Conservation (phyloP, 1,140 invertebrate genomes). For the Drusus annulatus region DNA sequence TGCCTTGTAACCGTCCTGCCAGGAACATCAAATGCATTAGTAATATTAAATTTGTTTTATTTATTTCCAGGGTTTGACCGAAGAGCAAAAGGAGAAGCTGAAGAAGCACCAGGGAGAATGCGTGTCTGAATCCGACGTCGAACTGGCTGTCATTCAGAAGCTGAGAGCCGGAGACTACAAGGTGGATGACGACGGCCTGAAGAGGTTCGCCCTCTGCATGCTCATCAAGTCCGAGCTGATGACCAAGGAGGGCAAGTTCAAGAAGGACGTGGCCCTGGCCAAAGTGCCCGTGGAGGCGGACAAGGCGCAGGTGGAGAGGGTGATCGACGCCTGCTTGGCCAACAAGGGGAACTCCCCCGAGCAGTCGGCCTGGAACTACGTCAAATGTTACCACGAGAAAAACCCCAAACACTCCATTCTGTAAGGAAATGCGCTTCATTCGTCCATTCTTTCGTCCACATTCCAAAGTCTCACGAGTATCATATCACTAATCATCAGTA, state of each 20-base stretch:
- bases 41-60: no score
- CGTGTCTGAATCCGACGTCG: slow-evolving; percentile 60
- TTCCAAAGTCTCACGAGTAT: not conserved
- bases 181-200: slow-evolving; percentile 66
- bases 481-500: not conserved
- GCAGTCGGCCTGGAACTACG: slow-evolving; percentile 71
- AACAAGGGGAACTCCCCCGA: slow-evolving; percentile 69
- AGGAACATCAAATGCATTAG: no score
- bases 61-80: slow-evolving; percentile 65
- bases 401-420: slow-evolving; percentile 69
- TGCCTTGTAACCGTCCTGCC: no score
- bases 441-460: not conserved
- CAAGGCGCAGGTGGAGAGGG: slow-evolving; percentile 65
- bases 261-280: slow-evolving; percentile 68
- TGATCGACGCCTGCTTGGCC: slow-evolving; percentile 67
- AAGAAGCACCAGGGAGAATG: slow-evolving; percentile 68
- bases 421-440: slow-evolving; percentile 13
- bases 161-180: slow-evolving; percentile 67
- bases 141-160: slow-evolving; percentile 61
- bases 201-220: slow-evolving; percentile 69
- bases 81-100: slow-evolving; percentile 70
- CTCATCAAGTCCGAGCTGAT: slow-evolving; percentile 68
- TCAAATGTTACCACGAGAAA: slow-evolving; percentile 72
- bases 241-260: slow-evolving; percentile 71
- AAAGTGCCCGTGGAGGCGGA: slow-evolving; percentile 68